Percentiles rank a stretch among this genome's conserved stretches.
phyloP scores from a whole-genome alignment of 2,888 invertebrate species.

The Baccha elongata region DNA sequence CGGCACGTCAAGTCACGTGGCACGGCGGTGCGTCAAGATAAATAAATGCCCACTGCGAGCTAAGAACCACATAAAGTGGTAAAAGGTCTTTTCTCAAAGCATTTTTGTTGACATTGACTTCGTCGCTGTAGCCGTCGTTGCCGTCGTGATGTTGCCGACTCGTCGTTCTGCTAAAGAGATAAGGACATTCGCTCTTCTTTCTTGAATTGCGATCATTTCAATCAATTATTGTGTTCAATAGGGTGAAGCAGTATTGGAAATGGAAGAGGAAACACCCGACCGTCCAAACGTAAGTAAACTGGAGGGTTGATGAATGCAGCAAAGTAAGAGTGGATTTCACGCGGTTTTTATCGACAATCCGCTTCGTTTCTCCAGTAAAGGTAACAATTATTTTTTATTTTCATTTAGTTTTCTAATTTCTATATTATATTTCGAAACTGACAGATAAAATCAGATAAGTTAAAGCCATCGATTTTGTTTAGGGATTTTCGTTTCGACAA shows the following conservation, averaged over 20 bases:
- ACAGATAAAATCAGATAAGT: background rate
- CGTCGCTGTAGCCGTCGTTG: background rate
- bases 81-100: conserved; percentile 12
- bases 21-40: background rate
- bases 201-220: conserved; percentile 29
- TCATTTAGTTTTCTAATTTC: background rate
- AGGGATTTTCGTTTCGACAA: no score
- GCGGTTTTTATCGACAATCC: conserved; percentile 46
- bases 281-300: no score
- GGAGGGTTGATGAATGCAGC: conserved; percentile 10
- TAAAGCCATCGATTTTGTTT: no score
- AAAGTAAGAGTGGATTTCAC: background rate
- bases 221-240: conserved; percentile 48
- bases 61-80: conserved; percentile 21
- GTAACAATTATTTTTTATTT: conserved; percentile 28
- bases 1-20: no score
- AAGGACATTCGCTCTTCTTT: background rate
- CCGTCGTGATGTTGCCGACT: background rate
- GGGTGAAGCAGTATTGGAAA: background rate
- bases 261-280: no score
- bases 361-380: conserved; percentile 21
- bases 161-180: background rate
- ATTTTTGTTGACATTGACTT: background rate
- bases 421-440: background rate
- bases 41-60: conserved; percentile 12